Base-by-base conservation (phyloP, 2,888 invertebrate genomes). In the Lepas anatifera region DNA sequence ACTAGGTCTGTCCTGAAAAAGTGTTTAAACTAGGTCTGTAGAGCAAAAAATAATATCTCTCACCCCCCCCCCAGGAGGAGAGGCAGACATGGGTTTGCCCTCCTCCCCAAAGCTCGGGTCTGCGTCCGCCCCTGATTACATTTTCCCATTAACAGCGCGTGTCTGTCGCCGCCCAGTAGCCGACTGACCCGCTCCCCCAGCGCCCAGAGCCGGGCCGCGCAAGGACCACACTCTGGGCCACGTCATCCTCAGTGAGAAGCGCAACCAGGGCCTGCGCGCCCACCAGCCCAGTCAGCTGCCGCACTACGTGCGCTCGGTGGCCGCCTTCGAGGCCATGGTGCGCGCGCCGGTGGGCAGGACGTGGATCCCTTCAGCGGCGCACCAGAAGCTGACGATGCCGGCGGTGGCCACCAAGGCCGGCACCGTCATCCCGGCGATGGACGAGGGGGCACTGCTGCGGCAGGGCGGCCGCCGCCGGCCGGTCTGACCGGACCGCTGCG, bases 281-380 rank as follows among this genome's bases (percentile, higher is more conserved):
- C 92, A 93, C 78, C 78, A 85, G 83, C 84, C 96, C 0, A 87
- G 85, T 71, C 88, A 90, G 74, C 79, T 98, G 58, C 98, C 98
- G n/a, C 94, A 90, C 79, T 96, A 96, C 2, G 97, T 93, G 80
- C 88, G 84, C 69, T 88, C 87, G 76, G 87, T 93, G 0, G 86
- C 89, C 75, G 94, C 95, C 78, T 98, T 89, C 81, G 97, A 98
- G 81, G 89, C 90, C 18, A 90, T 89, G 71, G 86, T 98, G 58
- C 84, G 92, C 72, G 88, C 90, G 35, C 97, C 98, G 0, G 81
- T 98, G 70, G 95, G 97, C 0, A 87, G 89, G 74, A 90, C 89
- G 69, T 98, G 94, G 84, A 88, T 97, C 69, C 89, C 95, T 8
- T 93, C 94, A 79, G 89, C 86, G 16, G 89, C 92, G 11, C 90